Evolutionary conservation across 2,888 invertebrate species (phyloP), one percentile per base, ranked within the genome.

Genomic region (Minunthozetes semirufus): DNA sequence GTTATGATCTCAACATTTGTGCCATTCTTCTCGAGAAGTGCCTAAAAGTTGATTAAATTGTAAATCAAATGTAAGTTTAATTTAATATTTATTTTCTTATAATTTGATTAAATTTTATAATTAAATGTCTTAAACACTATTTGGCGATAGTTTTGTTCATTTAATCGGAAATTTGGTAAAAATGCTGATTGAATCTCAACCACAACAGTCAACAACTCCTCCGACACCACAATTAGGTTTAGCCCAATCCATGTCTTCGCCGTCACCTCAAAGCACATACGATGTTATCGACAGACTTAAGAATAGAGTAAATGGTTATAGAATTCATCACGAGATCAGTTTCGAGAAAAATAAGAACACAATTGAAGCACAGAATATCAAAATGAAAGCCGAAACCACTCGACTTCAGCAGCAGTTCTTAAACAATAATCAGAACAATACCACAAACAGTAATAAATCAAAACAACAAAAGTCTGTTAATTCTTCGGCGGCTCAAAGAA

Each of bases 121-220:
- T n/a, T n/a, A n/a, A 19, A 29, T 66, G 27, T 27, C 27, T 59
- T 15, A 59, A 22, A 4, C 11, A 15, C 13, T 11, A 48, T 48
- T 48, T 48, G 2, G 13, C 17, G 2, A 15, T 48, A 15, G 46
- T 48, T 48, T 48, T 17, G 17, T 17, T 50, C 48, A 48, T 48
- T 48, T 17, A 8, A 19, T 19, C 11, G n/a, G n/a, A 59, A 19
- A 13, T 8, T 59, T 59, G 63, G 8, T 19, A 6, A 38, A 13
- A n/a, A 70, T 70, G 70, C 22, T 70, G 27, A 70, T 70, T 17
- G 70, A 70, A 17, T 25, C 70, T 6, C 70, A 70, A 48, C 70
- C 70, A 1, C 70, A 70, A 25, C 70, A 70, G 48, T 46, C 70
- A 48, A 70, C 48, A 15, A 46, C 70, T 19, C 70, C 70, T 13